Evolutionary conservation across 2,797 vertebrate genomes (phyloP), one percentile per base, ranked within the genome.

Genomic region (Sebastes taczanowskii): DNA sequence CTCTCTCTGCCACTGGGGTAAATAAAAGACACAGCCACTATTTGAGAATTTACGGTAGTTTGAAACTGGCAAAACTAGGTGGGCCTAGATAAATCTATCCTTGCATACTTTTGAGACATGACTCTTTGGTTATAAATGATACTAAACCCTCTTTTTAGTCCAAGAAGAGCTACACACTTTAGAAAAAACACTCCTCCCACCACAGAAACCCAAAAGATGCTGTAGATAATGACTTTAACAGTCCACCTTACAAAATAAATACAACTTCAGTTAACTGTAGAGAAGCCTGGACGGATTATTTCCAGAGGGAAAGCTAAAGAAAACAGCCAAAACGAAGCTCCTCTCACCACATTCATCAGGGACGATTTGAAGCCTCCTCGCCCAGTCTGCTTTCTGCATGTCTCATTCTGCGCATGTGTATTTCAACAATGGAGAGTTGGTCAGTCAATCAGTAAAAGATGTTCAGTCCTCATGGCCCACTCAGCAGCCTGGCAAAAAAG

Each of bases 401-500:
- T 23, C 66, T 64, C 62, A 5, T 56, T 63, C 62, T 58, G 63
- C 38, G 59, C 77, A 63, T 71, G 71, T 59, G 70, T 18, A 56
- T 65, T 66, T 67, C 53, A 81, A 71, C 62, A 72, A 56, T 65
- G 58, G 63, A 22, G 52, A 71, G 34, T 64, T 60, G 69, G 55
- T 85, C 58, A 64, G 59, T 74, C 70, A 66, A 56, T 84, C 71
- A 79, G 83, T 58, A 29, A 11, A 53, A 80, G 66, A 56, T 27
- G 1, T 35, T 42, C 58, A 46, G 71, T 77, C 46, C 59, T 78
- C 71, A 61, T 53, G 49, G 52, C 72, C 55, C 49, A 59, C 69
- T 80, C 73, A 74, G 68, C 80, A 78, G 82, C 68, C 58, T 67
- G 74, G 63, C 68, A 77, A 71, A 81, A 52, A 81, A 87, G 58